Evolutionary conservation across 2,113 vertebrate genomes (phyloP).

Genomic region (Colius striatus): DNA sequence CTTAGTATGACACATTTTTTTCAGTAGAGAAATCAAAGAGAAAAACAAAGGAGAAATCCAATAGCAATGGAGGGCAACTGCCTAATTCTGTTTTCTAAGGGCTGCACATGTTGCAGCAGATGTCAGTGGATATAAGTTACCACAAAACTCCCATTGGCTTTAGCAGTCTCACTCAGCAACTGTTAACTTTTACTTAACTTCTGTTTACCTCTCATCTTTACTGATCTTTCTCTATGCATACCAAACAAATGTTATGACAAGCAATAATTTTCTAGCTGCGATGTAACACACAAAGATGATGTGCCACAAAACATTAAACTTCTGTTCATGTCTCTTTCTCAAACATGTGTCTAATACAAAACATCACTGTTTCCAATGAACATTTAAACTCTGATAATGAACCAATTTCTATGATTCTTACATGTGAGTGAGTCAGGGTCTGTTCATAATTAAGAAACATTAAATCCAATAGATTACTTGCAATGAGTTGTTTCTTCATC

Average conservation of each 20-base stretch:
- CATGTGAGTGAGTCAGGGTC: neutral
- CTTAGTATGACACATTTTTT: neutral
- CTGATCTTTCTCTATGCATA: neutral
- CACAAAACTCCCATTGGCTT: neutral
- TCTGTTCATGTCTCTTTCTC: neutral
- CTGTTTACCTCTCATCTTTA: neutral
- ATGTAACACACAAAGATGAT: neutral
- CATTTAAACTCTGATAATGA: neutral
- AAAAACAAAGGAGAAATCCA: neutral
- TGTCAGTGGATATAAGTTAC: neutral
- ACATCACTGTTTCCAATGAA: neutral
- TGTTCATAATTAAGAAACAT: neutral
- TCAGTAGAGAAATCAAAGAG: too few relatives aligned
- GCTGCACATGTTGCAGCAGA: neutral
- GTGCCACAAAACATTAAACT: neutral
- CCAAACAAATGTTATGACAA: neutral
- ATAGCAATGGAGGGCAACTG: neutral
- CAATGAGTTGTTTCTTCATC: neutral
- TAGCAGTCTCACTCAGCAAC: neutral
- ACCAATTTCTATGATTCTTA: neutral
- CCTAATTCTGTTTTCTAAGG: neutral
- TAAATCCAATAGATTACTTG: neutral
- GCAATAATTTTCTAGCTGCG: neutral
- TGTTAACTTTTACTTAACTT: neutral
- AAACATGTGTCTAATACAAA: neutral